A percentile compares a stretch with the other conserved stretches of the same genome.
phyloP scores from a whole-genome alignment of 2,888 invertebrate species.

The Trachelus stipa region DNA sequence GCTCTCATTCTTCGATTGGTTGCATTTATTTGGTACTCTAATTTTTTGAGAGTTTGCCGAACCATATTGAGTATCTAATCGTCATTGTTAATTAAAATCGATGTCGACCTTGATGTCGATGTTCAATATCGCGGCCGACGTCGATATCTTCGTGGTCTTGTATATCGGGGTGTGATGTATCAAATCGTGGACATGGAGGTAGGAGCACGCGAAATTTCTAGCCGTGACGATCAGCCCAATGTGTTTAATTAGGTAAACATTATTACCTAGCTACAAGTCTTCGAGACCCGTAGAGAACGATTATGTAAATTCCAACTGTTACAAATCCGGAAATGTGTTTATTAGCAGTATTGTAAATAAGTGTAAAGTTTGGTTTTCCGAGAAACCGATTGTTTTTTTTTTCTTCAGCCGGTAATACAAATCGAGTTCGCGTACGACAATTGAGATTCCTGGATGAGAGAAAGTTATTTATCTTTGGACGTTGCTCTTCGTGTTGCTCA shows the following conservation, averaged over 20 bases:
- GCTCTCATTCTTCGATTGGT: not conserved
- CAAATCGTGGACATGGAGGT: not conserved
- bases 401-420: not conserved
- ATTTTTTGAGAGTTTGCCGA: not conserved
- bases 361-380: conserved; percentile 54
- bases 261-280: not conserved
- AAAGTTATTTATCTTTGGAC: not conserved
- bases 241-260: not conserved
- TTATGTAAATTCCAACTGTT: not conserved
- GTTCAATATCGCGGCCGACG: not conserved
- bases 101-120: not conserved
- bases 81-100: not conserved
- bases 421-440: not conserved
- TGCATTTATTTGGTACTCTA: not conserved
- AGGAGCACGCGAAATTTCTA: not conserved
- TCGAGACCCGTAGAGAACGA: not conserved
- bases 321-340: not conserved
- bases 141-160: not conserved
- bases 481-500: not conserved
- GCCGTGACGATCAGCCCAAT: not conserved
- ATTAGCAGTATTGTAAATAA: conserved; percentile 47
- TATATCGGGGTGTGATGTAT: not conserved
- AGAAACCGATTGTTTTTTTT: not conserved
- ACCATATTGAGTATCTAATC: not conserved
- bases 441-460: not conserved